Conservation (phyloP, 2,888 invertebrate species). For the Lepas anatifera region DNA sequence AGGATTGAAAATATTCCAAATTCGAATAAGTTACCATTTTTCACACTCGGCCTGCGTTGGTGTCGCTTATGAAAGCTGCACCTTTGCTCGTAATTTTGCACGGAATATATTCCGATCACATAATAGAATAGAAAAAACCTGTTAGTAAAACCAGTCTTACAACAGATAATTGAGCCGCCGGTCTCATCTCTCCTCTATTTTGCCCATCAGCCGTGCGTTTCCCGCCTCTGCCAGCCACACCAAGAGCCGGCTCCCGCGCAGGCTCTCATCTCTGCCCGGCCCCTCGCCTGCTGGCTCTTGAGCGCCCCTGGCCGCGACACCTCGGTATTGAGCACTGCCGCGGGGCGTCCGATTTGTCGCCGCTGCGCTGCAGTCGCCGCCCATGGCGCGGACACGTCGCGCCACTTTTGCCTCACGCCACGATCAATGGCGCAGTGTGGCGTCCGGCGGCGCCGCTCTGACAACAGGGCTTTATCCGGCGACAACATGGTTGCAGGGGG, state of each 20-base stretch:
- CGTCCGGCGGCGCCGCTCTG: not conserved
- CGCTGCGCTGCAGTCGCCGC: not conserved
- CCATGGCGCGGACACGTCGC: not conserved
- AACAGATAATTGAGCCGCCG: too few relatives aligned
- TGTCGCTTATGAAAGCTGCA: too few relatives aligned
- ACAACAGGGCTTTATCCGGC: constrained; percentile 2
- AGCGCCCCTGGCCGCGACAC: not conserved
- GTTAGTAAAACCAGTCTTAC: not conserved
- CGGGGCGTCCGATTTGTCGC: too few relatives aligned
- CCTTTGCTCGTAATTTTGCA: too few relatives aligned
- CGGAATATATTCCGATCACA: too few relatives aligned
- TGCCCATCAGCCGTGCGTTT: too few relatives aligned
- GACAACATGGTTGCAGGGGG: constrained; percentile 9
- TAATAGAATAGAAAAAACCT: too few relatives aligned
- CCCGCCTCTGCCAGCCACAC: not conserved
- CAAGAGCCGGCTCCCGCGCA: not conserved
- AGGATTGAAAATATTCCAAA: too few relatives aligned
- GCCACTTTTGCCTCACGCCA: not conserved
- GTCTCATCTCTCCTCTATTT: too few relatives aligned
- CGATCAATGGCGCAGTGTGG: not conserved
- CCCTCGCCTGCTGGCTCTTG: too few relatives aligned
- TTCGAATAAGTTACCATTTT: too few relatives aligned
- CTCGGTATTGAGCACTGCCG: not conserved
- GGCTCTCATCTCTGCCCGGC: not conserved
- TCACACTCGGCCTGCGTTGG: too few relatives aligned